Conservation (phyloP, 2,113 vertebrate species). For the Elgaria multicarinata region DNA sequence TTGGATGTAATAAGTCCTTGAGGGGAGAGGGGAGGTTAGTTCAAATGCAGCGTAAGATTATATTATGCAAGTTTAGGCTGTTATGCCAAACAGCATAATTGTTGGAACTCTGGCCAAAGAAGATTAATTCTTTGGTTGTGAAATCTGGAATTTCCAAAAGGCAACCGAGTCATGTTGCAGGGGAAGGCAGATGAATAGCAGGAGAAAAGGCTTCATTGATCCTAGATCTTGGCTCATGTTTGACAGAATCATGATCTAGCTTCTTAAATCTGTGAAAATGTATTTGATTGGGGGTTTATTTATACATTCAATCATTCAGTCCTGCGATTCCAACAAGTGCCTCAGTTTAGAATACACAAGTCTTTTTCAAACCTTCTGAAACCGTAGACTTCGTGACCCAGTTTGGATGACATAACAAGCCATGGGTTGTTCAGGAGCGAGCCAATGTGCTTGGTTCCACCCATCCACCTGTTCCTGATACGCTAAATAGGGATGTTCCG, state of each 20-base stretch:
- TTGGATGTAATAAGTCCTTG: background rate
- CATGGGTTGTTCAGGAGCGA: too few species aligned
- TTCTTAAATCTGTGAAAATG: background rate
- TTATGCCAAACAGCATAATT: conserved; percentile 15
- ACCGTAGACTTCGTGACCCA: background rate
- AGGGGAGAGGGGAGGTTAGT: background rate
- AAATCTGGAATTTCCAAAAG: conserved; percentile 39
- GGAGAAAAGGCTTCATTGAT: background rate
- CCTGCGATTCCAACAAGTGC: background rate
- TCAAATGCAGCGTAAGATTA: background rate
- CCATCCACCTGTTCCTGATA: too few species aligned
- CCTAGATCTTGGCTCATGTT: background rate
- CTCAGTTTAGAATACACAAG: background rate
- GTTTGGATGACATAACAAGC: too few species aligned
- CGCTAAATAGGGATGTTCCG: too few species aligned
- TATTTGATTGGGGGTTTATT: background rate
- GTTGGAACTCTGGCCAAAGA: conserved; percentile 13
- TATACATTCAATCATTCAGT: background rate
- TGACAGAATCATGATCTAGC: background rate
- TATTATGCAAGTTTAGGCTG: conserved; percentile 23
- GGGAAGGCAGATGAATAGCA: background rate
- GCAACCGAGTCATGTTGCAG: background rate
- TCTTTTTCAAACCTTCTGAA: background rate
- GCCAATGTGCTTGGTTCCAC: too few species aligned
- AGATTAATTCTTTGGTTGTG: conserved; percentile 30